Percentiles rank a stretch among this genome's conserved stretches.
These are phyloP conservation scores for Acrocyrtus sp. DNA, from an alignment of 2,888 invertebrate genomes.

Conservation along the genomic window DNA sequence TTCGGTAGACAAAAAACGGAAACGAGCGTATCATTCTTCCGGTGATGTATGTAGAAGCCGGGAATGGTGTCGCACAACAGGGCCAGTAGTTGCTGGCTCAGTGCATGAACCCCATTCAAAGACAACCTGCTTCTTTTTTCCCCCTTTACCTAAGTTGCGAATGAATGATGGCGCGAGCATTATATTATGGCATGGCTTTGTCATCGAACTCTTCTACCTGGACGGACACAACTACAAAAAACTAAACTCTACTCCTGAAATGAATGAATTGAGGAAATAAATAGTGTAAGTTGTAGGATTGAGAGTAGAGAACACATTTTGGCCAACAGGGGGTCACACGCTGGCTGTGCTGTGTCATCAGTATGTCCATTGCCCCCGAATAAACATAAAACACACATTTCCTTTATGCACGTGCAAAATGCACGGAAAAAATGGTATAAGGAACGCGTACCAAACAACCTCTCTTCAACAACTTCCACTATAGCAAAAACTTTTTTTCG, in stretches of 20 bases:
- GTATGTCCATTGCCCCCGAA: too few species aligned
- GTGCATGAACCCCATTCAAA: slow-evolving; percentile 36
- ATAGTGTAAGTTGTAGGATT: neutral
- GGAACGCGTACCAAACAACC: too few species aligned
- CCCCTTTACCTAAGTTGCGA: slow-evolving; percentile 3
- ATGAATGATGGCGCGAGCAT: slow-evolving; percentile 30
- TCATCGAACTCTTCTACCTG: too few species aligned
- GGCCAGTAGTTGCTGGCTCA: neutral
- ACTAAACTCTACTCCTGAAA: too few species aligned
- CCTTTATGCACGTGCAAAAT: neutral
- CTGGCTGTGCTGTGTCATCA: slow-evolving; percentile 30
- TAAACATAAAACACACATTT: neutral
- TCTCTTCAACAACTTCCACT: too few species aligned
- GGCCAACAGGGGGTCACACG: slow-evolving; percentile 23
- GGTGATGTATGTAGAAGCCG: slow-evolving; percentile 11
- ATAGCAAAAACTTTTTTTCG: too few species aligned
- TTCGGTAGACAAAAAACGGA: slow-evolving; percentile 20
- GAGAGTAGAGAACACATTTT: slow-evolving; percentile 27
- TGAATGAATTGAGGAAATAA: slow-evolving; percentile 3
- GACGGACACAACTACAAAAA: too few species aligned
- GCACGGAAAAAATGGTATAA: too few species aligned
- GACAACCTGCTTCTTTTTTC: slow-evolving; percentile 12
- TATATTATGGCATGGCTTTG: too few species aligned
- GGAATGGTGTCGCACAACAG: slow-evolving; percentile 5
- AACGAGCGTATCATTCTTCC: slow-evolving; percentile 40